Evolutionary conservation across 2,113 vertebrate genomes (phyloP).

Genomic region (Myotis yumanensis): DNA sequence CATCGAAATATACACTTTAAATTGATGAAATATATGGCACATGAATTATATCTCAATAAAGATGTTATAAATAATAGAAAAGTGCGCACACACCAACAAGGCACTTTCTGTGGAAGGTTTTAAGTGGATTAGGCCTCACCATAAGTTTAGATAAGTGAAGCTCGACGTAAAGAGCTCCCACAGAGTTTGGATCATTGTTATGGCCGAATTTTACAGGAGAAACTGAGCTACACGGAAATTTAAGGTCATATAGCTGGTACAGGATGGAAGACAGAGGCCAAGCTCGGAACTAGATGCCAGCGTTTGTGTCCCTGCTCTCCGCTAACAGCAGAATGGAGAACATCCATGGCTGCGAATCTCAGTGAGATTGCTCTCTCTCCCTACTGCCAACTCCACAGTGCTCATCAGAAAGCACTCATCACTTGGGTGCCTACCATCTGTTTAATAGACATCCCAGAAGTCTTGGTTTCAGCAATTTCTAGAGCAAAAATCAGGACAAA

Average conservation of each 20-base stretch:
- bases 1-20: background rate
- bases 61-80: background rate
- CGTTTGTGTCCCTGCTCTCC: background rate
- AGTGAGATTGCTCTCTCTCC: conserved; percentile 5
- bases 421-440: conserved; percentile 66
- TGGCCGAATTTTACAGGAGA: background rate
- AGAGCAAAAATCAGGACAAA: conserved; percentile 67
- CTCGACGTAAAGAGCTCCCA: background rate
- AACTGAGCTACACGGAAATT: background rate
- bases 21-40: background rate
- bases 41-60: conserved; percentile 2
- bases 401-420: conserved; percentile 60
- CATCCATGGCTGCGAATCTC: background rate
- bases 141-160: conserved; percentile 8
- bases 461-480: conserved; percentile 59
- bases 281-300: background rate
- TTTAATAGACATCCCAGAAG: conserved; percentile 49
- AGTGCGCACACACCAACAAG: background rate
- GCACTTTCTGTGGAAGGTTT: background rate
- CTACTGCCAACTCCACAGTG: conserved; percentile 2
- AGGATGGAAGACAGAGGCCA: background rate
- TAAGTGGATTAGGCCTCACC: background rate
- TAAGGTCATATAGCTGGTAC: background rate
- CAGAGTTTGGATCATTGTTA: background rate
- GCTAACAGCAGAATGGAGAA: background rate